phyloP scores from a whole-genome alignment of 2,888 invertebrate genomes.

The Taphrorychus bicolor region DNA sequence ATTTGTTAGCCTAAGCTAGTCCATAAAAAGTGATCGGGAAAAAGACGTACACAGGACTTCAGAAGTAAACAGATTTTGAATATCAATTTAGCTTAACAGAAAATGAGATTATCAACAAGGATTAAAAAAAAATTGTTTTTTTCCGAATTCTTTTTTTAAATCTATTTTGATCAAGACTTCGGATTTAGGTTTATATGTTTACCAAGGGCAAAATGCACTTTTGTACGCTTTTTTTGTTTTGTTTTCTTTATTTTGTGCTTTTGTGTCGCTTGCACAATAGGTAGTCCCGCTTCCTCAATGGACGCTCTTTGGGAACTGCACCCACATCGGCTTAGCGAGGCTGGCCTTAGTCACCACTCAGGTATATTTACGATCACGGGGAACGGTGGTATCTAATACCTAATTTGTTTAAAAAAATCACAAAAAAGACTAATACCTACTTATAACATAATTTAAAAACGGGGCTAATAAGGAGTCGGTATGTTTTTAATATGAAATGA shows the following conservation, averaged over 20 bases:
- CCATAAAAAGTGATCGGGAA: no score
- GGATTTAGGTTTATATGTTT: slow-evolving; percentile 4
- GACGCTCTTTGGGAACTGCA: slow-evolving; percentile 78
- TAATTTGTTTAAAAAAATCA: background rate
- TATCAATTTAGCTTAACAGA: no score
- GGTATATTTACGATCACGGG: slow-evolving; percentile 61
- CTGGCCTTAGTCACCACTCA: slow-evolving; percentile 77
- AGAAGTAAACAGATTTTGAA: no score
- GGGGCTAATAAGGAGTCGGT: no score
- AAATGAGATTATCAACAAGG: no score
- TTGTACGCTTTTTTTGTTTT: slow-evolving; percentile 1
- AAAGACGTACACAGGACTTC: no score
- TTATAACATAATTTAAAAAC: no score
- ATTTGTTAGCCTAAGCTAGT: no score
- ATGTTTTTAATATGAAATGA: no score
- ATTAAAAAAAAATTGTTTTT: no score
- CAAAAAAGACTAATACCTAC: background rate
- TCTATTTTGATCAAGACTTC: no score
- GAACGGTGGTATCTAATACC: background rate
- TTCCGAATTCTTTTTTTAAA: no score
- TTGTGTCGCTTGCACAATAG: slow-evolving; percentile 59
- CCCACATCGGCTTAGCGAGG: slow-evolving; percentile 76
- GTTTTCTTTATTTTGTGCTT: slow-evolving; percentile 43
- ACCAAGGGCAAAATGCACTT: background rate
- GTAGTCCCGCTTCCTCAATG: slow-evolving; percentile 71